Evolutionary conservation across 1,140 invertebrate species (phyloP).

Genomic region (Hormaphis cornu): DNA sequence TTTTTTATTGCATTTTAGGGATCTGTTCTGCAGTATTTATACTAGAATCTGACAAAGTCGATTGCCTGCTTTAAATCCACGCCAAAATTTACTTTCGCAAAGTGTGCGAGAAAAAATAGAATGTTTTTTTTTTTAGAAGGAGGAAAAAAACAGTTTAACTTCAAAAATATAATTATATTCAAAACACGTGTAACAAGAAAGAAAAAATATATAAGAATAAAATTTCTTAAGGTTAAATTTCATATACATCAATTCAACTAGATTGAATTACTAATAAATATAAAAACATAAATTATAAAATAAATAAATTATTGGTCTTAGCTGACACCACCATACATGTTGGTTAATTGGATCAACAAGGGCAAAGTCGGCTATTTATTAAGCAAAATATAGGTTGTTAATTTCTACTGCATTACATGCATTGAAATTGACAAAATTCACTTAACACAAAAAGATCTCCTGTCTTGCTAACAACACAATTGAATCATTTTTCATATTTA

Average conservation of each 20-base stretch:
- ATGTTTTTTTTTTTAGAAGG: too few species aligned
- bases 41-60: too few species aligned
- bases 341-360: too few species aligned
- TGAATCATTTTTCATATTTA: too few species aligned
- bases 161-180: constrained; percentile 25
- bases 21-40: too few species aligned
- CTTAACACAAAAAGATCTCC: not conserved
- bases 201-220: constrained; percentile 18
- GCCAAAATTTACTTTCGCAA: too few species aligned
- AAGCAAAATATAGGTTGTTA: too few species aligned
- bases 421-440: not conserved
- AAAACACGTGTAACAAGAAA: constrained; percentile 29
- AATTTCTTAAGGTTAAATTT: not conserved
- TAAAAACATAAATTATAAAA: not conserved
- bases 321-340: not conserved
- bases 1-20: too few species aligned
- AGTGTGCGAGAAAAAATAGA: not conserved
- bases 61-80: too few species aligned
- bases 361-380: too few species aligned
- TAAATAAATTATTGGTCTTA: not conserved
- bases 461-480: too few species aligned
- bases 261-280: not conserved
- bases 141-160: constrained; percentile 6
- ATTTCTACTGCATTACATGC: too few species aligned
- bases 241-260: constrained; percentile 6